A percentile compares a stretch with the other conserved stretches of the same genome.
Evolutionary conservation across 2,797 vertebrate species (phyloP).

Genomic region (Acipenser transmontanus): DNA sequence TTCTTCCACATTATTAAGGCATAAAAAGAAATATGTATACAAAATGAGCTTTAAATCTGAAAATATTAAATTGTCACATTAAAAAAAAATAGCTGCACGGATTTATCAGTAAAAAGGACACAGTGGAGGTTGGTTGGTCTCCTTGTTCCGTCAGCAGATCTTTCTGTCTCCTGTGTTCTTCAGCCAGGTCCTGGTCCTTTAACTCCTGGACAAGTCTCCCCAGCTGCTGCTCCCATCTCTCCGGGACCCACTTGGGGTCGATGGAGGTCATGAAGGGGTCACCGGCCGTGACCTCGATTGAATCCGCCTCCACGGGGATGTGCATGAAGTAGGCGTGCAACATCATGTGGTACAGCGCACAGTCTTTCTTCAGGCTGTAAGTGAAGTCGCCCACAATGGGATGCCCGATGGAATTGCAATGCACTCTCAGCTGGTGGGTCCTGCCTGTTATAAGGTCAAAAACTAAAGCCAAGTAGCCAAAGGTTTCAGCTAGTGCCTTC

Average conservation of each 20-base stretch:
- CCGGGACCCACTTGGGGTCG: slow-evolving; percentile 74
- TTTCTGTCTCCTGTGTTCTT: slow-evolving; percentile 22
- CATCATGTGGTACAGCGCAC: slow-evolving; percentile 88
- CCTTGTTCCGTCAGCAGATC: slow-evolving; percentile 21
- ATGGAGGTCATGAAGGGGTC: slow-evolving; percentile 72
- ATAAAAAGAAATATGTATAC: no score
- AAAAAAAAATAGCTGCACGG: no score
- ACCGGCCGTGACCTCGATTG: slow-evolving; percentile 66
- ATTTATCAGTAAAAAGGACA: no score
- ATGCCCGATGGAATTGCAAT: slow-evolving; percentile 79
- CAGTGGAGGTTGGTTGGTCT: no score
- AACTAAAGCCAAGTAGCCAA: slow-evolving; percentile 1
- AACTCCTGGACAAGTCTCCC: slow-evolving; percentile 58
- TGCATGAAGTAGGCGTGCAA: slow-evolving; percentile 83
- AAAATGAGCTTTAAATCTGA: no score
- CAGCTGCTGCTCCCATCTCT: slow-evolving; percentile 44
- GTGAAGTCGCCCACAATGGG: slow-evolving; percentile 90
- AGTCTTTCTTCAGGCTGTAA: slow-evolving; percentile 74
- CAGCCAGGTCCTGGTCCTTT: slow-evolving; percentile 34
- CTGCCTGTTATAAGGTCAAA: slow-evolving; percentile 55
- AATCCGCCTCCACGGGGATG: slow-evolving; percentile 67
- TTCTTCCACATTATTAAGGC: no score
- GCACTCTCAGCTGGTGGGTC: slow-evolving; percentile 91
- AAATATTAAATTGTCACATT: no score
- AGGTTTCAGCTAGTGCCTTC: neutral